Base-by-base conservation (phyloP, 2,888 invertebrate genomes). In the Brachyptera risi region DNA sequence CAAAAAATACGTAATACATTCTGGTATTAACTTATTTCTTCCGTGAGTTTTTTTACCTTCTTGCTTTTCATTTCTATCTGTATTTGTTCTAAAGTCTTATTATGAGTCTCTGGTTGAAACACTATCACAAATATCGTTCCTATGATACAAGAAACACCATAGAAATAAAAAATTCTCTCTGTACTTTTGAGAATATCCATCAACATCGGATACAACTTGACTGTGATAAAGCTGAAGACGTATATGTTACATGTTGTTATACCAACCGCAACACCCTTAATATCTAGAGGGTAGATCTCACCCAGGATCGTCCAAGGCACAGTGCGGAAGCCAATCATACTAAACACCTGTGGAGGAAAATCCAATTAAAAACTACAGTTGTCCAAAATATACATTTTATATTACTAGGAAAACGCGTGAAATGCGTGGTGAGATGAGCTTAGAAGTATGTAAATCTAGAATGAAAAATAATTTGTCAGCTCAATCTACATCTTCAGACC, bases 291-390 rank as follows among this genome's bases (percentile, higher is more conserved):
- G 65, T 78, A 82, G 3, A 82, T 73, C 67, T 83, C 82, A 1
- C 81, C 80, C 0, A 80, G 70, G 77, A 83, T 78, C 0, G 81
- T 80, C 68, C 80, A 83, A 0, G 83, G 83, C 2, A 83, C 67
- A 0, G 79, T 78, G 17, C 81, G 70, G 65, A 80, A 81, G 0
- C 82, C 83, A 1, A 81, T 61, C 0, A 80, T 79, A 61, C 79
- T 79, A 19, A 75, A 47, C 24, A 47, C 24, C 47, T 73, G 61
- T 80, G 76, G 61, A 82, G 11, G 31, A n/a, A n/a, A n/a, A n/a
- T n/a, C n/a, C n/a, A n/a, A n/a, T n/a, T n/a, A n/a, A n/a, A n/a
- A n/a, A n/a, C n/a, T n/a, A n/a, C n/a, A n/a, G n/a, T n/a, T n/a
- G n/a, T n/a, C n/a, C n/a, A n/a, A n/a, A n/a, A n/a, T n/a, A n/a